These are phyloP conservation scores for Drosophila demipolita DNA, from an alignment of 2,888 invertebrate species.

Conservation along the genomic window DNA sequence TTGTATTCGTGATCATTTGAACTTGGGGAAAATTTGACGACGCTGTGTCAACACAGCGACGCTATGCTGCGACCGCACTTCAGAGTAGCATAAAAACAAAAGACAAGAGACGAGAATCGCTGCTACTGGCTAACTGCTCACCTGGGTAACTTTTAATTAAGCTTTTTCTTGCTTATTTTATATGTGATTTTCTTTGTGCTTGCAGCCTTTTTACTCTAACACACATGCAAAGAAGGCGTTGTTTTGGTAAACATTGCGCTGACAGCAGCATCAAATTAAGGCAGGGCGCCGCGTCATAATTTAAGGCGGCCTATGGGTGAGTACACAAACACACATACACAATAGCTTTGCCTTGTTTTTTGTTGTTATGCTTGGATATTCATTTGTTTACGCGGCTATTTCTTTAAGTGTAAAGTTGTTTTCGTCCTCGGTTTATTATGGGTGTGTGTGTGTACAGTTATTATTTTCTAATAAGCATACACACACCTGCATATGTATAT, in stretches of 20 bases:
- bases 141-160: constrained; percentile 32
- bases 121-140: constrained; percentile 19
- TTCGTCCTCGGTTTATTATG: neutral
- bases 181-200: constrained; percentile 21
- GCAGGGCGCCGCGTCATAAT: constrained; percentile 20
- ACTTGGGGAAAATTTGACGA: constrained; percentile 45
- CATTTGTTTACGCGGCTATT: constrained; percentile 5
- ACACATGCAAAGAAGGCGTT: constrained; percentile 8
- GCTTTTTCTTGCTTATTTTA: constrained; percentile 15
- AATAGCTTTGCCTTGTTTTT: constrained; percentile 28
- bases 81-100: constrained; percentile 40
- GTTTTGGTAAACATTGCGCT: constrained; percentile 51
- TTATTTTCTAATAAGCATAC: neutral
- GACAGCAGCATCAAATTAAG: constrained; percentile 33
- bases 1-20: constrained; percentile 25
- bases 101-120: constrained; percentile 29
- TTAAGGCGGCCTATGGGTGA: constrained; percentile 42
- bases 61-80: constrained; percentile 66
- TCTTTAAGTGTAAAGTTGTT: constrained; percentile 20
- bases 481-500: neutral
- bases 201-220: constrained; percentile 13
- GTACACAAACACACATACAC: constrained; percentile 25
- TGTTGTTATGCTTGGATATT: constrained; percentile 27
- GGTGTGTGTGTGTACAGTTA: neutral
- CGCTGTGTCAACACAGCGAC: constrained; percentile 65